Percentiles rank a stretch among this genome's conserved stretches.
These are phyloP conservation scores for Drosophila subsilvestris DNA, from an alignment of 2,888 invertebrate genomes.

Conservation along the genomic window DNA sequence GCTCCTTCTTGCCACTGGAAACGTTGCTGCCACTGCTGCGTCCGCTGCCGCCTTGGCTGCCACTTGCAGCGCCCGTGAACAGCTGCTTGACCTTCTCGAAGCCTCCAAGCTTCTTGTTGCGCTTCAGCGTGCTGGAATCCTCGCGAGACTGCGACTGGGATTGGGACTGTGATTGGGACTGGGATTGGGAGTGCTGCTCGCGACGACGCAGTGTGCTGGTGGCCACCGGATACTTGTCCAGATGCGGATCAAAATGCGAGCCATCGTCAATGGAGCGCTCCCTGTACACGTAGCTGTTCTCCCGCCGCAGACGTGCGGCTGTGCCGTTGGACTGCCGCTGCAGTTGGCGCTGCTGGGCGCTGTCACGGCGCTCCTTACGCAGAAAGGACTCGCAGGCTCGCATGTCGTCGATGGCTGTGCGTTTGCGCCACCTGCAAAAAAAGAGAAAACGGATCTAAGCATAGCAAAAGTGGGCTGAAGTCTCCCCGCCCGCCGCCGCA, in stretches of 20 bases:
- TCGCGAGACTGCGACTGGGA: slow-evolving; percentile 23
- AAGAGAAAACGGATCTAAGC: not conserved
- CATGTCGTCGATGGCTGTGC: slow-evolving; percentile 88
- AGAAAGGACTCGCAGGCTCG: slow-evolving; percentile 88
- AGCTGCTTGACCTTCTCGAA: slow-evolving; percentile 91
- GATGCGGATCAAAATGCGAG: slow-evolving; percentile 87
- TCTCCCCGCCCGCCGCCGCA: not conserved
- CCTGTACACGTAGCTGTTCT: slow-evolving; percentile 85
- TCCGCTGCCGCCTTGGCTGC: slow-evolving; percentile 86
- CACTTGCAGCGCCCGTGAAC: slow-evolving; percentile 87
- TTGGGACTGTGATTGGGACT: slow-evolving; percentile 32
- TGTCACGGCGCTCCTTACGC: slow-evolving; percentile 90
- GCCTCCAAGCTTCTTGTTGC: slow-evolving; percentile 88
- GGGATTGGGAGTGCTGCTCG: slow-evolving; percentile 65
- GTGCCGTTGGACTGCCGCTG: slow-evolving; percentile 45
- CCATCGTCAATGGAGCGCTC: slow-evolving; percentile 88
- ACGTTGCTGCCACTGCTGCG: slow-evolving; percentile 79
- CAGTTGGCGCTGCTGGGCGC: slow-evolving; percentile 86
- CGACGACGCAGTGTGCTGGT: slow-evolving; percentile 79
- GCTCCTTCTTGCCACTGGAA: slow-evolving; percentile 68
- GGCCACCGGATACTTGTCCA: slow-evolving; percentile 86
- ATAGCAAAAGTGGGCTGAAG: not conserved
- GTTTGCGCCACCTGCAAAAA: slow-evolving; percentile 83
- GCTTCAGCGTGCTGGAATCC: slow-evolving; percentile 81
- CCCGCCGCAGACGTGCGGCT: slow-evolving; percentile 82